phyloP scores from a whole-genome alignment of 2,113 vertebrate species.

The Addax nasomaculatus region DNA sequence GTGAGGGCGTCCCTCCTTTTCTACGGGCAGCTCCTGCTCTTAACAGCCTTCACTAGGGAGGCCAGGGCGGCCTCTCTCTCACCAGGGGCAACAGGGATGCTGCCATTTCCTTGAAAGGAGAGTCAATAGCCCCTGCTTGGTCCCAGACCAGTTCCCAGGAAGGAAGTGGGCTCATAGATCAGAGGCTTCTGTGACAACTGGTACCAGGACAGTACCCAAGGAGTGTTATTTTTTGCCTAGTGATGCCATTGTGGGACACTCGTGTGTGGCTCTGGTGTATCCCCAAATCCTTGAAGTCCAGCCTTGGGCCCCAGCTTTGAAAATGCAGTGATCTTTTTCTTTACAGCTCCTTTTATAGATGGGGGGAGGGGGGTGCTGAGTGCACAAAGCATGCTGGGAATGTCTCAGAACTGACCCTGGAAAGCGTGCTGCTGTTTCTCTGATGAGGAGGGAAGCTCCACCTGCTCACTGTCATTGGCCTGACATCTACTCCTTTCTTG shows the following conservation, averaged over 20 bases:
- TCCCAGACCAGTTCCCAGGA: neutral
- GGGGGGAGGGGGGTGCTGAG: too few species aligned
- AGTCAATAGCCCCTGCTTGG: neutral
- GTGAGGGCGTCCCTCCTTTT: rapidly evolving
- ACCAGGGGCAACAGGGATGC: neutral
- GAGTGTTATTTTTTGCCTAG: neutral
- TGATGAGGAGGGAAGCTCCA: neutral
- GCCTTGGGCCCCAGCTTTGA: neutral
- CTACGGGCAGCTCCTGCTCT: neutral
- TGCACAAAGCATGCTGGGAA: neutral
- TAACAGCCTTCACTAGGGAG: neutral
- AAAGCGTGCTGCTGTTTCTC: rapidly evolving
- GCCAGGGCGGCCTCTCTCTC: neutral
- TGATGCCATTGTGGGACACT: rapidly evolving
- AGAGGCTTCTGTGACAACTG: neutral
- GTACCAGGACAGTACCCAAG: neutral
- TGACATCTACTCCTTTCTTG: too few species aligned
- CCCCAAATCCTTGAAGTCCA: neutral
- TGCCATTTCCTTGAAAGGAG: neutral
- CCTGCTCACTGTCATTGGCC: neutral
- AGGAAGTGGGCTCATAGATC: neutral
- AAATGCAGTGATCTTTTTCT: rapidly evolving
- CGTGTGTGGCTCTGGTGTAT: rapidly evolving
- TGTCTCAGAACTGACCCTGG: neutral
- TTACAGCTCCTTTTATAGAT: neutral